Conservation (phyloP, 2,113 vertebrate species). For the Heliornis fulica region DNA sequence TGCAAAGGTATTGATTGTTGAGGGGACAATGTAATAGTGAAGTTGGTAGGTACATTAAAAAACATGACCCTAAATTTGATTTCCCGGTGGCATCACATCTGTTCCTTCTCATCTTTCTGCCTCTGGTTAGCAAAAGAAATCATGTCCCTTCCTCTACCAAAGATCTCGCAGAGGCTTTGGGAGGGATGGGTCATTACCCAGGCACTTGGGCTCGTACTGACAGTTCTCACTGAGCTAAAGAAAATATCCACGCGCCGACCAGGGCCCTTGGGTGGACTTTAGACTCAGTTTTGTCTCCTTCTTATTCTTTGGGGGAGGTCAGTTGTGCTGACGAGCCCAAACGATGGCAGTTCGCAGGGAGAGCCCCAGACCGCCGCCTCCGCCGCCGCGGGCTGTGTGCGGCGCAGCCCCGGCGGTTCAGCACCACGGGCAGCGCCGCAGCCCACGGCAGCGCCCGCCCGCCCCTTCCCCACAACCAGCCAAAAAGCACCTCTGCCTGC, state of each 20-base stretch:
- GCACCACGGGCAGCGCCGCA: background rate
- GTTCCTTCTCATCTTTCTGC: slow-evolving; percentile 36
- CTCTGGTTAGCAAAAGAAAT: slow-evolving; percentile 26
- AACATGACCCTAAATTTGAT: slow-evolving; percentile 55
- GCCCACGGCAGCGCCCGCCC: fast-evolving
- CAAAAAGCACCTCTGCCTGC: background rate
- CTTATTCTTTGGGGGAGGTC: background rate
- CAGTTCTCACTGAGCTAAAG: background rate
- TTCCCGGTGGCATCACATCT: slow-evolving; percentile 32
- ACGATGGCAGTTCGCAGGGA: fast-evolving
- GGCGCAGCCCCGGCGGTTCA: background rate
- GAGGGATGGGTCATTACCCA: background rate
- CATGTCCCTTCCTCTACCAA: background rate
- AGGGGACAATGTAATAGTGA: slow-evolving; percentile 41
- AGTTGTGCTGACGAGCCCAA: background rate
- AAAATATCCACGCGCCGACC: background rate
- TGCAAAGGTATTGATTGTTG: slow-evolving; percentile 70
- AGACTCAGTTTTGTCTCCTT: background rate
- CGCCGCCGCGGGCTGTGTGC: fast-evolving
- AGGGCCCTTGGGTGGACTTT: background rate
- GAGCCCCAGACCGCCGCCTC: fast-evolving
- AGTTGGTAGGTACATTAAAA: slow-evolving; percentile 59
- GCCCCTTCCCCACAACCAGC: background rate
- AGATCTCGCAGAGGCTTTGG: background rate
- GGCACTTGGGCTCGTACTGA: background rate